Percentiles rank a stretch among this genome's conserved stretches.
Conservation (phyloP, 2,797 vertebrate genomes). For the Aulostomus chinensis region DNA sequence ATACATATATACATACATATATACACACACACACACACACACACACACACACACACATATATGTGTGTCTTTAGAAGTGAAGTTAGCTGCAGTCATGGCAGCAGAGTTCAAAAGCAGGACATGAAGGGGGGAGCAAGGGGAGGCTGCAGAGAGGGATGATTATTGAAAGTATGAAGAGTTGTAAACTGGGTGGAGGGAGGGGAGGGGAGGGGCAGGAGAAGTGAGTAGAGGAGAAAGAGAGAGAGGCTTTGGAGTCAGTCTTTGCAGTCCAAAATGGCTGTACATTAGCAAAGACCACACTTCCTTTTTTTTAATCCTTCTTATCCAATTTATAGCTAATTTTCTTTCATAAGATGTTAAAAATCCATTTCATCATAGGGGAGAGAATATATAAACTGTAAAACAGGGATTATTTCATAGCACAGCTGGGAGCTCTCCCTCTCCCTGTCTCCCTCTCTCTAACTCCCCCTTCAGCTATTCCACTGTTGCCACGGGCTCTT, state of each 20-base stretch:
- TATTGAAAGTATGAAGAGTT: conserved; percentile 27
- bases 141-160: conserved; percentile 14
- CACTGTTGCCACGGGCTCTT: conserved; percentile 33
- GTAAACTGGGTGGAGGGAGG: conserved; percentile 3
- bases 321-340: conserved; percentile 16
- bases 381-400: conserved; percentile 10
- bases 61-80: conserved; percentile 24
- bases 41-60: background rate
- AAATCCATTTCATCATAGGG: conserved; percentile 22
- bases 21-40: background rate
- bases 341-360: conserved; percentile 29
- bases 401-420: conserved; percentile 30
- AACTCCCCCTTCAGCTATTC: conserved; percentile 34
- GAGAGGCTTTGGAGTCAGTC: no score
- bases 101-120: conserved; percentile 54
- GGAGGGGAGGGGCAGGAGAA: background rate
- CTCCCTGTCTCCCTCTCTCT: conserved; percentile 20
- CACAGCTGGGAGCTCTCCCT: conserved; percentile 37
- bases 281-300: conserved; percentile 17
- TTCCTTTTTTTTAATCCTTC: background rate
- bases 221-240: background rate
- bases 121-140: conserved; percentile 1
- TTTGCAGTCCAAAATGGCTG: no score
- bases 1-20: background rate
- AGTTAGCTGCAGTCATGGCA: conserved; percentile 22